phyloP scores from a whole-genome alignment of 2,113 vertebrate genomes.

The Centropus bengalensis region DNA sequence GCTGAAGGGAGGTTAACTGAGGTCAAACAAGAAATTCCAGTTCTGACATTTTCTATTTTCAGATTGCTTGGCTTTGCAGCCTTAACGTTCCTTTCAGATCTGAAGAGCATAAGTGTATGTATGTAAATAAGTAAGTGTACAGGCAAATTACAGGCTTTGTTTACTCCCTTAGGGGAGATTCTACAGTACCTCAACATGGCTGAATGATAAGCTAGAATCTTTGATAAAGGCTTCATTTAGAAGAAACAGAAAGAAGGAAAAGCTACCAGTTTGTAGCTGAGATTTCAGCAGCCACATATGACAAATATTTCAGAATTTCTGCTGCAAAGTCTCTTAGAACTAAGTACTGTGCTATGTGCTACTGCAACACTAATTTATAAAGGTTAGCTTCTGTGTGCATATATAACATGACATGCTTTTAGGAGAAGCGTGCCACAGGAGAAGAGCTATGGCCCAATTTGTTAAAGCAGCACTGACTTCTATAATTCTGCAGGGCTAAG shows the following conservation, averaged over 20 bases:
- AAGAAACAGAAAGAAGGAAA: not conserved
- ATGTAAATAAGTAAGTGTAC: not conserved
- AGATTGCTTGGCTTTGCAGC: constrained; percentile 5
- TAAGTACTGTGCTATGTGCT: not conserved
- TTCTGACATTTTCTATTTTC: not conserved
- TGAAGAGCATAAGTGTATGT: not conserved
- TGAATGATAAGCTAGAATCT: not conserved
- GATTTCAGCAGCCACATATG: not conserved
- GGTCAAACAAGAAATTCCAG: not conserved
- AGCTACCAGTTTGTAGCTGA: not conserved
- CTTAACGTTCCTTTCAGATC: not conserved
- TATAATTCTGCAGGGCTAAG: not conserved
- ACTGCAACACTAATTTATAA: not conserved
- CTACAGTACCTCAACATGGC: not conserved
- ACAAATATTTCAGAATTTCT: constrained; percentile 15
- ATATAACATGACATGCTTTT: not conserved
- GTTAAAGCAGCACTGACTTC: not conserved
- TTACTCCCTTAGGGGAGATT: not conserved
- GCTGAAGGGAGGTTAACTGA: not conserved
- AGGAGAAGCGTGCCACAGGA: not conserved
- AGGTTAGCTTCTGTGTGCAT: not conserved
- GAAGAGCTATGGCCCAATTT: not conserved
- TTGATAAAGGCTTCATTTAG: not conserved
- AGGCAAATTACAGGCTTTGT: not conserved
- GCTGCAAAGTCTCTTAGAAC: not conserved